Percentiles rank a stretch among this genome's conserved stretches.
phyloP scores from a whole-genome alignment of 2,113 vertebrate genomes.

The Felis chaus region DNA sequence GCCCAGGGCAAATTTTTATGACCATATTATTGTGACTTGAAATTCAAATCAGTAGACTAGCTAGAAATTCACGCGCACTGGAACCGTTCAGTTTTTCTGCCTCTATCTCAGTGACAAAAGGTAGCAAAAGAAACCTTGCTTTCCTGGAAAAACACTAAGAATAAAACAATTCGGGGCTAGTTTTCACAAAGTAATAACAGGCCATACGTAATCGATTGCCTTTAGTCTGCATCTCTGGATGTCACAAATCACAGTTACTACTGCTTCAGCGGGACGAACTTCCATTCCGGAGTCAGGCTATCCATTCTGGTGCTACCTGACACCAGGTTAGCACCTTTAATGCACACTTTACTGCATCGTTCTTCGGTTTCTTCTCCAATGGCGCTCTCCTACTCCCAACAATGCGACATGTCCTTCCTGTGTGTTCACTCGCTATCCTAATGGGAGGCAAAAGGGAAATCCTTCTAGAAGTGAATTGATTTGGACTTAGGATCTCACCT shows the following conservation, averaged over 20 bases:
- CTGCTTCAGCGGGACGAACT: not conserved
- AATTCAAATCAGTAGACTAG: not conserved
- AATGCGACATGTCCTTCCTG: not conserved
- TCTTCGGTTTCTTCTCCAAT: slow-evolving; percentile 21
- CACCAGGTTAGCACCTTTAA: not conserved
- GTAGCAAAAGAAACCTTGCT: slow-evolving; percentile 32
- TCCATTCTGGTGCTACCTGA: not conserved
- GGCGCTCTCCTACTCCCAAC: slow-evolving; percentile 9
- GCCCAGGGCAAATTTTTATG: slow-evolving; percentile 43
- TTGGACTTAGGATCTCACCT: slow-evolving; percentile 47
- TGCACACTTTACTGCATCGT: not conserved
- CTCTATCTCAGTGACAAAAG: slow-evolving; percentile 55
- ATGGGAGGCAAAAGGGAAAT: slow-evolving; percentile 33
- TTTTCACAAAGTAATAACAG: slow-evolving; percentile 69
- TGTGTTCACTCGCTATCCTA: not conserved
- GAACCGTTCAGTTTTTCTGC: not conserved
- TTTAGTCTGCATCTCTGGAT: slow-evolving; percentile 14
- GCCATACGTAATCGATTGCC: slow-evolving; percentile 68
- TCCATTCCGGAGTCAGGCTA: not conserved
- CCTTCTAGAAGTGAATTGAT: slow-evolving; percentile 59
- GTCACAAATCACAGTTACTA: slow-evolving; percentile 57
- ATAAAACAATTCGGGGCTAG: slow-evolving; percentile 54
- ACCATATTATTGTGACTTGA: not conserved
- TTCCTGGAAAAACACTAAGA: slow-evolving; percentile 51
- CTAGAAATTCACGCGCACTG: slow-evolving; percentile 29